Conservation (phyloP, 2,888 invertebrate species). For the Phragmatobia fuliginosa region DNA sequence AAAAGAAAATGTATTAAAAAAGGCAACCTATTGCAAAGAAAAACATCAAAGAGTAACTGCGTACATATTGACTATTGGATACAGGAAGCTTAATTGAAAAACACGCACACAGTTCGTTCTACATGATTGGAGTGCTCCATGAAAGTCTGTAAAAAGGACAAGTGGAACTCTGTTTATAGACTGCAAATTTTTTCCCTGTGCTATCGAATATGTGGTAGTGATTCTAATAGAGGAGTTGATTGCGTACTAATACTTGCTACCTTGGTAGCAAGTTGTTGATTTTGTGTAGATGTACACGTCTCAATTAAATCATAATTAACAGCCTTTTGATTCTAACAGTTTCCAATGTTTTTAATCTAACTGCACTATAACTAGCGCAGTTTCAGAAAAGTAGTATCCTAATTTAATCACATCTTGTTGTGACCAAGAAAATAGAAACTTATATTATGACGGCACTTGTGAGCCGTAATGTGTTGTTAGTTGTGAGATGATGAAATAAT, state of each 20-base stretch:
- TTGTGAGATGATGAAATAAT: too few species aligned
- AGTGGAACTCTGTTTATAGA: constrained; percentile 1
- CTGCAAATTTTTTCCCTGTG: neutral
- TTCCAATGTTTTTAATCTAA: too few species aligned
- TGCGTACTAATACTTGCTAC: neutral
- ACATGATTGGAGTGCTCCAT: constrained; percentile 24
- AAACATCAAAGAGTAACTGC: neutral
- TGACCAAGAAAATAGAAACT: too few species aligned
- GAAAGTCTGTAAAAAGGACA: constrained; percentile 14
- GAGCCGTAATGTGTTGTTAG: too few species aligned
- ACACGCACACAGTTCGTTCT: constrained; percentile 16
- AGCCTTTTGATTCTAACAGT: too few species aligned
- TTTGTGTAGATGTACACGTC: neutral
- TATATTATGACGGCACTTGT: too few species aligned
- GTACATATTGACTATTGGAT: constrained; percentile 6
- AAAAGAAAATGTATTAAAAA: neutral
- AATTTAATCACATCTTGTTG: too few species aligned
- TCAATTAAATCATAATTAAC: too few species aligned
- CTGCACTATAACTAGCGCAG: too few species aligned
- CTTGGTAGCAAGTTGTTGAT: neutral
- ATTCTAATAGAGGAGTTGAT: neutral
- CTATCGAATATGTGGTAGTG: constrained; percentile 2
- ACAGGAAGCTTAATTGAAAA: constrained; percentile 18
- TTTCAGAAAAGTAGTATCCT: too few species aligned
- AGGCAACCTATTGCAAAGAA: neutral